Conservation (phyloP, 2,797 vertebrate genomes). For the Prionace glauca region DNA sequence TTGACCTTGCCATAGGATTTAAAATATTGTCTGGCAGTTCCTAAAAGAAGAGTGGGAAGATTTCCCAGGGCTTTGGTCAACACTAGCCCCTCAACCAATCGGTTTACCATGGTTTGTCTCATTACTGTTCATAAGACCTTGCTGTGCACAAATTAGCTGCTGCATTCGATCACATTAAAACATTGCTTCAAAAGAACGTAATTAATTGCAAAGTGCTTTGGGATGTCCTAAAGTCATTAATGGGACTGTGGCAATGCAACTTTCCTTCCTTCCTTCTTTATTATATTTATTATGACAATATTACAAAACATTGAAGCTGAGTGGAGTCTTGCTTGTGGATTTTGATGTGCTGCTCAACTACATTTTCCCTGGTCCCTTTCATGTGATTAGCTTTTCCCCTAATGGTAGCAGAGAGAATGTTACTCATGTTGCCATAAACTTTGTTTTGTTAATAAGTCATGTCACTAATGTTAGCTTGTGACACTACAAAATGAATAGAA, state of each 20-base stretch:
- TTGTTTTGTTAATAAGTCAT: slow-evolving; percentile 17
- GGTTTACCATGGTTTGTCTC: not conserved
- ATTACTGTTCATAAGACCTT: not conserved
- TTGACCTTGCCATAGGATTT: not conserved
- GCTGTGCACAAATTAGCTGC: not conserved
- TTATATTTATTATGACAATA: not conserved
- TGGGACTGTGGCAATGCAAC: not conserved
- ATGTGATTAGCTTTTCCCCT: not conserved
- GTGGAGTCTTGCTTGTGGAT: not conserved
- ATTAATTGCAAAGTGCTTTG: not conserved
- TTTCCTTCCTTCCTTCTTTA: not conserved
- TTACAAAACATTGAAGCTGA: not conserved
- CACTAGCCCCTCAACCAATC: not conserved
- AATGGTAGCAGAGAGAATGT: not conserved
- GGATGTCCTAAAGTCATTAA: not conserved
- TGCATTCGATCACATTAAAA: not conserved
- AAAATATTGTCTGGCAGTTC: not conserved
- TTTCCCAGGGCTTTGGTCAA: not conserved
- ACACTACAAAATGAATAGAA: slow-evolving; percentile 13
- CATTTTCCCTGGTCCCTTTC: not conserved
- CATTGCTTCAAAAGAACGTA: not conserved
- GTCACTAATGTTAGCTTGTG: not conserved
- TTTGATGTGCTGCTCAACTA: not conserved
- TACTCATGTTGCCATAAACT: not conserved
- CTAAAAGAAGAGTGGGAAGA: not conserved